Evolutionary conservation across 1,140 invertebrate genomes (phyloP).

Genomic region (Drosophila subpulchrella): DNA sequence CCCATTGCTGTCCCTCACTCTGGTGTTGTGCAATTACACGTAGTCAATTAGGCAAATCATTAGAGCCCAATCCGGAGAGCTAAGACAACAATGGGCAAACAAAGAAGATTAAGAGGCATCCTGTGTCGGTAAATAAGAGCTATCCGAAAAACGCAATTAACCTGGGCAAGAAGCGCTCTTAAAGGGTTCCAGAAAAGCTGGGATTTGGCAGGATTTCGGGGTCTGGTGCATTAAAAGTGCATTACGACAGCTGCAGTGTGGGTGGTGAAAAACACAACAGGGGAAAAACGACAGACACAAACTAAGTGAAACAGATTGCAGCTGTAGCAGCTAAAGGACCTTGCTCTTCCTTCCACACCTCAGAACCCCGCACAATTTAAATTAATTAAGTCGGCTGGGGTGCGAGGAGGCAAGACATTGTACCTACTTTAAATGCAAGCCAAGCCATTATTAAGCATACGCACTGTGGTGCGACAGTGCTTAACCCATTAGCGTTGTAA

Average conservation of each 20-base stretch:
- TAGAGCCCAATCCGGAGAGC: slow-evolving; percentile 32
- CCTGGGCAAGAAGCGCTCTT: slow-evolving; percentile 43
- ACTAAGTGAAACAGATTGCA: slow-evolving; percentile 61
- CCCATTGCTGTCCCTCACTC: background rate
- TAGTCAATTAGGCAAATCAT: slow-evolving; percentile 71
- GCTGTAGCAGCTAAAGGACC: slow-evolving; percentile 36
- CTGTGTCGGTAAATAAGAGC: slow-evolving; percentile 9
- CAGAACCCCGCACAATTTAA: slow-evolving; percentile 30
- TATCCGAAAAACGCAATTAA: slow-evolving; percentile 45
- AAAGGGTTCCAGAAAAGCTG: background rate
- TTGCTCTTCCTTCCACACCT: background rate
- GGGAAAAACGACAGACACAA: slow-evolving; percentile 42
- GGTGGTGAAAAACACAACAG: slow-evolving; percentile 1
- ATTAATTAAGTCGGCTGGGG: slow-evolving; percentile 46
- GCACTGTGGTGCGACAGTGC: slow-evolving; percentile 33
- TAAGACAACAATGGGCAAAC: slow-evolving; percentile 15
- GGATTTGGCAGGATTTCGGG: slow-evolving; percentile 27
- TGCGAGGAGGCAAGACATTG: slow-evolving; percentile 24
- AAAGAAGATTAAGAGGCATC: slow-evolving; percentile 18
- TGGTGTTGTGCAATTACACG: slow-evolving; percentile 47
- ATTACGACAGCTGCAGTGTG: slow-evolving; percentile 50
- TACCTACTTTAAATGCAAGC: slow-evolving; percentile 50
- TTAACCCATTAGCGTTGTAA: slow-evolving; percentile 11
- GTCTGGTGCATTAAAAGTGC: slow-evolving; percentile 60
- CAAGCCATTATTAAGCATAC: slow-evolving; percentile 55